Conservation (phyloP, 2,888 invertebrate genomes). For the Hydrotaea diabolus region DNA sequence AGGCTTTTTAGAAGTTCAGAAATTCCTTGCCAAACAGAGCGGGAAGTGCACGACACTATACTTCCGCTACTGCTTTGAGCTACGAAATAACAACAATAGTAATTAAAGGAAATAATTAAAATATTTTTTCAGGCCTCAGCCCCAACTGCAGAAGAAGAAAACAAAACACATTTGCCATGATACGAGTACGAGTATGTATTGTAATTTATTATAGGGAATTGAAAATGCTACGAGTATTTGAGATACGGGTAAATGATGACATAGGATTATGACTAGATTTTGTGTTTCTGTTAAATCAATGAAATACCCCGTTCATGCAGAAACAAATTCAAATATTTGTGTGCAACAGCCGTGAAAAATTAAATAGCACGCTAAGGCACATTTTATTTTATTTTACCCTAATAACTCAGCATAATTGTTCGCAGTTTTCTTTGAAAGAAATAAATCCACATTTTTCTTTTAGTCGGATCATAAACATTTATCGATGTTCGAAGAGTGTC, state of each 20-base stretch:
- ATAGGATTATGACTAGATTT: not conserved
- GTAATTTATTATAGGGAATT: not conserved
- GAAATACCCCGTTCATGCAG: too few species aligned
- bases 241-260: not conserved
- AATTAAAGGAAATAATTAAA: conserved; percentile 32
- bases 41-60: conserved; percentile 15
- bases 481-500: too few species aligned
- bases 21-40: conserved; percentile 6
- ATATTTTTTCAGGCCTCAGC: conserved; percentile 28
- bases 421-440: too few species aligned
- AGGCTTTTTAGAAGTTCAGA: not conserved
- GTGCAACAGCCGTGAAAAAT: not conserved
- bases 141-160: not conserved
- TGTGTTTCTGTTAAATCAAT: not conserved
- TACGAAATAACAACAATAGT: conserved; percentile 5
- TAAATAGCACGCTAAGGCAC: not conserved
- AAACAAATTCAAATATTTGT: not conserved
- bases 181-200: too few species aligned
- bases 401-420: too few species aligned
- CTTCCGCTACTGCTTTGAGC: conserved; percentile 14
- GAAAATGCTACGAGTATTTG: not conserved
- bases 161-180: conserved; percentile 2
- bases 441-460: too few species aligned
- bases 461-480: too few species aligned
- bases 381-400: too few species aligned